Conservation (phyloP, 2,113 vertebrate genomes). For the Forbesichthys papilliferus region DNA sequence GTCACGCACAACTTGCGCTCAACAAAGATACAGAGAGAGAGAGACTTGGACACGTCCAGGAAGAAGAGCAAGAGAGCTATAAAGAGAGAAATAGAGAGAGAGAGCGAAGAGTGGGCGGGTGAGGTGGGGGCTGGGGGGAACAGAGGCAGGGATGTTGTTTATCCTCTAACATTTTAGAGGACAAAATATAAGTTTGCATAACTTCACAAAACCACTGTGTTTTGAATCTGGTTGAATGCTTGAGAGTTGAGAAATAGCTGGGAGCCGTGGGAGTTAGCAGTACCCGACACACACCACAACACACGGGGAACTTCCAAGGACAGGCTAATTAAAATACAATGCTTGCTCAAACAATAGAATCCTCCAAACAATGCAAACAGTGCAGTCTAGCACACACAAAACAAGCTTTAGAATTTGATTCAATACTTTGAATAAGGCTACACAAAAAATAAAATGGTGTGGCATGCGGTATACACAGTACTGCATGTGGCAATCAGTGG, state of each 20-base stretch:
- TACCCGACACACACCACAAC: conserved; percentile 58
- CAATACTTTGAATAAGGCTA: no score
- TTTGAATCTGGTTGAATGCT: conserved; percentile 26
- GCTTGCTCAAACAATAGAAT: conserved; percentile 52
- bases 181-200: conserved; percentile 30
- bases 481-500: no score
- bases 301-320: conserved; percentile 58
- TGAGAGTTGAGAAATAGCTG: conserved; percentile 45
- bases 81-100: conserved; percentile 5
- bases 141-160: conserved; percentile 23
- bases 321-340: conserved; percentile 64
- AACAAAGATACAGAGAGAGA: conserved; percentile 30
- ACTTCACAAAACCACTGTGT: conserved; percentile 46
- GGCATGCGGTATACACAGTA: no score
- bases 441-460: no score
- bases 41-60: conserved; percentile 47
- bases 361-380: conserved; percentile 45
- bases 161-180: conserved; percentile 22
- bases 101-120: background rate
- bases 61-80: background rate
- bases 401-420: conserved; percentile 10
- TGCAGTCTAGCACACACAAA: background rate
- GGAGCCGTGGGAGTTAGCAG: conserved; percentile 43
- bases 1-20: conserved; percentile 62
- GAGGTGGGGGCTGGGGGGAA: background rate